phyloP scores from a whole-genome alignment of 2,113 vertebrate genomes.

The Eubucco bourcierii region DNA sequence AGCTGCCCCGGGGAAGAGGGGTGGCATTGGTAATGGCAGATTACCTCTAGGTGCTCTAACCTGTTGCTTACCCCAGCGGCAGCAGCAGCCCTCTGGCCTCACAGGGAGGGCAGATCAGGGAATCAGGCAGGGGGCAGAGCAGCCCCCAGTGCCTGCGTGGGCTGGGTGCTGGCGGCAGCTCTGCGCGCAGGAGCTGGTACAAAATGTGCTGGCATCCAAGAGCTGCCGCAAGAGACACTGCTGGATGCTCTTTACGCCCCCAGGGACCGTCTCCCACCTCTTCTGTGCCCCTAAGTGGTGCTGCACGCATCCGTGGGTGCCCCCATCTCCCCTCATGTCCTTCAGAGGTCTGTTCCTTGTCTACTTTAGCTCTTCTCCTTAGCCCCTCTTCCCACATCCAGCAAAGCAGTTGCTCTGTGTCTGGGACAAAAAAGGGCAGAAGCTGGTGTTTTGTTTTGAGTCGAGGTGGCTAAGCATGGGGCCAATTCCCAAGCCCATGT shows the following conservation, averaged over 20 bases:
- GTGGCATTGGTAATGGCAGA: no score
- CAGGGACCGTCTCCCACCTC: background rate
- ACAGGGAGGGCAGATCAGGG: background rate
- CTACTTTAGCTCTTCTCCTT: background rate
- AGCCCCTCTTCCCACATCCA: background rate
- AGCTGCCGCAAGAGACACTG: background rate
- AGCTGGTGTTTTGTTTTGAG: background rate
- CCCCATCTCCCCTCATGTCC: background rate
- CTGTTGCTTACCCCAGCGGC: background rate
- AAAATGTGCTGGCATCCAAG: background rate
- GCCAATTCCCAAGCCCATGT: background rate
- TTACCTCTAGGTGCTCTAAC: background rate
- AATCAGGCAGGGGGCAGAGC: background rate
- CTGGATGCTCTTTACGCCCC: background rate
- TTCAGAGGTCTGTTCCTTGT: background rate
- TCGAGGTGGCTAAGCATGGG: background rate
- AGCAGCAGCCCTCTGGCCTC: rapidly evolving
- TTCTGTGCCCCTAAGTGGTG: background rate
- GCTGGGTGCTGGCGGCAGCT: background rate
- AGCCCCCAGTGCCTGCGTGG: background rate
- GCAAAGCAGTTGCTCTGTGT: rapidly evolving
- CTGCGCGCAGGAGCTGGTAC: background rate
- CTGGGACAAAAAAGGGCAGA: background rate
- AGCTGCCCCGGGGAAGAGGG: background rate
- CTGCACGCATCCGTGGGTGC: background rate